Base-by-base conservation (phyloP, 2,113 vertebrate genomes). In the human (Homo sapiens) region DNA sequence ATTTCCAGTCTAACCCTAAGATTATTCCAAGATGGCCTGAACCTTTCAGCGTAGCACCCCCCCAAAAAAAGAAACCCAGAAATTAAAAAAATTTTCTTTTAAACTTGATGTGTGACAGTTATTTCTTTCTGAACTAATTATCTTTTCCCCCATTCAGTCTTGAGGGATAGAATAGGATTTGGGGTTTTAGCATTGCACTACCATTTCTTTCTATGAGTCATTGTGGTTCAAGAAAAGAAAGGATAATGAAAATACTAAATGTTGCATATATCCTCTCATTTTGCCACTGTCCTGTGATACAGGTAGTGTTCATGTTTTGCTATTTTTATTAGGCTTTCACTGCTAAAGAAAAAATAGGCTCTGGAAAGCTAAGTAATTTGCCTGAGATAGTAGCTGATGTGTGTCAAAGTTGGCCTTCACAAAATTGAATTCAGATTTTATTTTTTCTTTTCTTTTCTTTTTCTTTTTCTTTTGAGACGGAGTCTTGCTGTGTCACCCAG, bases 101-200 rank as follows among this genome's bases (percentile, higher is more conserved):
- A 43, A 93, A 70, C 16, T 66, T 89, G 55, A 70, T 90, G 6
- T 82, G 8, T 90, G 52, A 93, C 55, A 90, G 52, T 43, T 64
- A 61, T 82, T 90, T 93, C 20, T 93, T 97, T 90, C 35, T 30
- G 43, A 90, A 95, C 22, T 83, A 43, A 50, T 78, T 76, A 11
- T 93, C 22, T 88, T 83, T 87, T 43, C 50, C 35, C 18, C 75
- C 5, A 32, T 90, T 52, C 17, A 76, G 16, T 78, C 59, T 92
- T 88, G 40, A 57, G 14, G 57, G 50, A 25, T 66, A 25, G 50
- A 57, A 9, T 59, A 5, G 50, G 40, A 70, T 40, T 92, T 25
- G 68, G 27, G 27, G 5, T 78, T 79, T 93, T 73, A 55, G 30
- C 27, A 45, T 38, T 72, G 61, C 0, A 61, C 14, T 79, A 55